Evolutionary conservation across 2,113 vertebrate genomes (phyloP).

Genomic region (Apteryx mantelli): DNA sequence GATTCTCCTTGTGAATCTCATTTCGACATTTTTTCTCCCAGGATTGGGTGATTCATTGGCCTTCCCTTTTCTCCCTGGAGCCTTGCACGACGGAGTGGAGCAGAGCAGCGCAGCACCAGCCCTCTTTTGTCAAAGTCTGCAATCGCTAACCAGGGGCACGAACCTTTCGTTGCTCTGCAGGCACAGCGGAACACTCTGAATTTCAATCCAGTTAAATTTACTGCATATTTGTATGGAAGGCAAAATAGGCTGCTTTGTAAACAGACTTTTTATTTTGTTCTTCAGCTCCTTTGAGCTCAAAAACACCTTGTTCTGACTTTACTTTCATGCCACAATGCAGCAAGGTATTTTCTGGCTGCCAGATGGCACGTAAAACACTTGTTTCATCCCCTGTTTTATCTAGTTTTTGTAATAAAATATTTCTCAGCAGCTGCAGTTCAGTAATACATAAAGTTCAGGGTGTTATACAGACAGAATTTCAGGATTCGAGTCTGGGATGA

Average conservation of each 20-base stretch:
- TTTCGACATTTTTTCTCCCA: background rate
- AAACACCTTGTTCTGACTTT: background rate
- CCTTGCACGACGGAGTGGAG: background rate
- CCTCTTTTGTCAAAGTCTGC: background rate
- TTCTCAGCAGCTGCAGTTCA: background rate
- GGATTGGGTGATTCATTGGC: background rate
- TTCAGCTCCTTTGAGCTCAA: background rate
- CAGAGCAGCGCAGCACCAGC: background rate
- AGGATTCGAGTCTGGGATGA: background rate
- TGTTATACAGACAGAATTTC: background rate
- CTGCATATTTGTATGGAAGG: background rate
- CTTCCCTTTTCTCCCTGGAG: background rate
- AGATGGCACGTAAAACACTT: background rate
- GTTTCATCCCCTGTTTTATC: constrained; percentile 26
- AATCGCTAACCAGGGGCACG: background rate
- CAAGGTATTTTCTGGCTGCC: background rate
- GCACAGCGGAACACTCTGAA: background rate
- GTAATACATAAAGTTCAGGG: background rate
- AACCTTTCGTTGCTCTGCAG: background rate
- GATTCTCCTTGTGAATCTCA: background rate
- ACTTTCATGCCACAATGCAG: background rate
- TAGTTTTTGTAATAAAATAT: constrained; percentile 1
- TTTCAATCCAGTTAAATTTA: background rate
- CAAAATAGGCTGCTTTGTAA: background rate
- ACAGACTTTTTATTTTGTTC: background rate